Conservation (phyloP, 2,113 vertebrate genomes). For the Micronycteris hirsuta region DNA sequence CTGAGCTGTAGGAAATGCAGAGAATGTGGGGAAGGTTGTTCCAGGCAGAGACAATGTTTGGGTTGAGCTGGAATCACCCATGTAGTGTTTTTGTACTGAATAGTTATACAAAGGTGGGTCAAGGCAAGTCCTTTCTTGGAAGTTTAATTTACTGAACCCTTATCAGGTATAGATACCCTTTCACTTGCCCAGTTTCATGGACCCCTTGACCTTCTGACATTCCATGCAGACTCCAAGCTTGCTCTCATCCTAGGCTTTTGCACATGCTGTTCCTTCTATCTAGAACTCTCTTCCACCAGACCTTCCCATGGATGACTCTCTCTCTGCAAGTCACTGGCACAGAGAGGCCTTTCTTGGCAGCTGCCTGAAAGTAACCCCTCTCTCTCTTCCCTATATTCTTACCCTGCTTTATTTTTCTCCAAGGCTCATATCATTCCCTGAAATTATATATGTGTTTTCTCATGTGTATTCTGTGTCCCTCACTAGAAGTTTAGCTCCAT, state of each 20-base stretch:
- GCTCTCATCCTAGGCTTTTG: not conserved
- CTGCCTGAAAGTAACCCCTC: not conserved
- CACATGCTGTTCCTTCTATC: not conserved
- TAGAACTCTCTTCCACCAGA: not conserved
- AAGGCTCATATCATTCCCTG: not conserved
- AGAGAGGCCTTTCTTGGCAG: not conserved
- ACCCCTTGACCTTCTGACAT: not conserved
- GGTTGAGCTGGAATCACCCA: not conserved
- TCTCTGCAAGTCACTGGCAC: not conserved
- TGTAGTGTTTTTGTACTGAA: not conserved
- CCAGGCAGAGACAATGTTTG: not conserved
- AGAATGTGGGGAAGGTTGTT: not conserved
- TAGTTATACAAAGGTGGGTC: not conserved
- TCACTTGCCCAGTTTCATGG: not conserved
- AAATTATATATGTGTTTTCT: not conserved
- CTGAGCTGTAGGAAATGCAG: not conserved
- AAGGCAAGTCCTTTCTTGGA: not conserved
- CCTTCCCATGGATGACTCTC: not conserved
- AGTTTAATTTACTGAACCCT: not conserved
- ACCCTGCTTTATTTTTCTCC: not conserved
- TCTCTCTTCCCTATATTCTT: not conserved
- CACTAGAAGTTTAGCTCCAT: not conserved
- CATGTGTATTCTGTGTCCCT: not conserved
- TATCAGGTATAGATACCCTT: not conserved
- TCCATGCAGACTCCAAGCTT: not conserved